phyloP scores from a whole-genome alignment of 2,888 invertebrate species.

The Liodrosophila aerea region DNA sequence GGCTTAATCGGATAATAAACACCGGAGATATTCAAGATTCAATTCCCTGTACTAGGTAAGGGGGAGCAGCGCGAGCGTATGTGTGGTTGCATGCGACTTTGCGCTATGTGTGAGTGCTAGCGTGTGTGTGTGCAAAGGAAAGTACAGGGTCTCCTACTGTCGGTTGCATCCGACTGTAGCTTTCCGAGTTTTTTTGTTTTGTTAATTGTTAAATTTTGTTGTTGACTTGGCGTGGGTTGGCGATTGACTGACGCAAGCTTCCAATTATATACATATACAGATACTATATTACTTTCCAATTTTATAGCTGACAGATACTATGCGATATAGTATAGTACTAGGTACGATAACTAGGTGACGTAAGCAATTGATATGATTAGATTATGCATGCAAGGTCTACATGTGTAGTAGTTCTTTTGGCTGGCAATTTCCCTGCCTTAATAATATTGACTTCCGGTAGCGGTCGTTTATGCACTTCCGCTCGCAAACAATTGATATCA shows the following conservation, averaged over 20 bases:
- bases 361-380: slow-evolving; percentile 40
- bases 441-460: slow-evolving; percentile 37
- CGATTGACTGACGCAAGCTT: slow-evolving; percentile 64
- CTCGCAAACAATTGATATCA: slow-evolving; percentile 35
- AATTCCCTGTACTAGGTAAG: no score
- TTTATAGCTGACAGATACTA: slow-evolving; percentile 40
- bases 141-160: no score
- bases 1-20: no score
- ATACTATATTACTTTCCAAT: slow-evolving; percentile 68
- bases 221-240: slow-evolving; percentile 49
- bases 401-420: slow-evolving; percentile 10
- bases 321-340: slow-evolving; percentile 13
- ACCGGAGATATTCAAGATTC: no score
- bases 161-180: no score
- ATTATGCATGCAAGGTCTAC: slow-evolving; percentile 35
- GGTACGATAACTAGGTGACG: slow-evolving; percentile 35
- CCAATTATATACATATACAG: slow-evolving; percentile 47
- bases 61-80: no score
- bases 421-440: no score
- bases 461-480: slow-evolving; percentile 51
- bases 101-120: no score
- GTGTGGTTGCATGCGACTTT: no score
- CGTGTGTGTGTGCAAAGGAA: no score
- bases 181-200: slow-evolving; percentile 25
- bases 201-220: slow-evolving; percentile 24